Base-by-base conservation (phyloP, 2,113 vertebrate genomes). In the Hippoglossus stenolepis region DNA sequence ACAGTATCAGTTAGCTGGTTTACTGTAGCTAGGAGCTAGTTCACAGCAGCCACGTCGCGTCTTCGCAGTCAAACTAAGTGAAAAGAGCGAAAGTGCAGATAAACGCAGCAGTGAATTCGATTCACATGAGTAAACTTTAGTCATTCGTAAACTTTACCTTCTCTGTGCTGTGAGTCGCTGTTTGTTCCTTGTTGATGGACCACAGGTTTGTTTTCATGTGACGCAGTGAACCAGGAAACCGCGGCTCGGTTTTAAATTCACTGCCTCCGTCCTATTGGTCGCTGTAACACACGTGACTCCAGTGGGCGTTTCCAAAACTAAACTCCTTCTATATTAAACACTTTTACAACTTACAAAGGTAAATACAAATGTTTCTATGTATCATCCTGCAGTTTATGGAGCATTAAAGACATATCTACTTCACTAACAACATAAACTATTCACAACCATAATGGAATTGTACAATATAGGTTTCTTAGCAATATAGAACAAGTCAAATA, bases 171-270 rank as follows among this genome's bases (percentile, higher is more conserved):
- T 6, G 2, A 4, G 21, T 0, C 0, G 5, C 2, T 9, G 1
- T 5, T 14, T 18, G 7, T 5, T 63, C 0, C 2, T 4, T 0
- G 1, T n/a, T 31, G 0, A 26, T 0, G 3, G 0, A 0, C 0
- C 17, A 2, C 0, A 4, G 40, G 9, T 18, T 59, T 79, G 51
- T 84, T 80, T 28, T 79, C 69, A 3, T 84, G 12, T 5, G 1
- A 62, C 60, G 26, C 5, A 0, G 0, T 15, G 0, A 1, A 0
- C 4, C 0, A 10, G 3, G 47, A 1, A 0, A 2, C 18, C 65
- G 82, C 88, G 68, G 53, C 23, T 77, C 51, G 13, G 73, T 85
- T 93, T 93, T 91, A 90, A 93, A 93, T 66, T 24, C n/a, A 7
- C 24, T 31, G 69, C 56, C 53, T 28, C 26, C 31, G 0, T 67